A percentile compares a stretch with the other conserved stretches of the same genome.
Conservation (phyloP, 2,888 invertebrate species). For the Synanthedon formicaeformis region DNA sequence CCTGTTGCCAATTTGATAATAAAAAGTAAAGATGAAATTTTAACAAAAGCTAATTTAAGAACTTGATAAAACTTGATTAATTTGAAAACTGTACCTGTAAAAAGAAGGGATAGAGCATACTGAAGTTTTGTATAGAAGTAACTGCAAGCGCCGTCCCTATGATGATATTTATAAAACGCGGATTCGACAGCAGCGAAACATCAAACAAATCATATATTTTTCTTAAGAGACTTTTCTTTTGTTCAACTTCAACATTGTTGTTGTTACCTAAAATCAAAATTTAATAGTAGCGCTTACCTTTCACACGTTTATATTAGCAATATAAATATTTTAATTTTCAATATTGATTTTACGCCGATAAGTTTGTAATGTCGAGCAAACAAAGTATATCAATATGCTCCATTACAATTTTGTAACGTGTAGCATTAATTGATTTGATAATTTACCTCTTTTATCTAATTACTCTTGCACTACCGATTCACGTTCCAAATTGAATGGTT, state of each 20-base stretch:
- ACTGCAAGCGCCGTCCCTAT: conserved; percentile 76
- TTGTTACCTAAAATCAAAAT: conserved; percentile 22
- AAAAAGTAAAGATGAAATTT: too few relatives aligned
- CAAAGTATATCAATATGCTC: not conserved
- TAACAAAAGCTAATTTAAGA: too few relatives aligned
- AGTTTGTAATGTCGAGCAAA: not conserved
- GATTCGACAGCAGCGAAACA: conserved; percentile 72
- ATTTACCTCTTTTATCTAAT: conserved; percentile 4
- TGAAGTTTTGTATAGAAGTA: conserved; percentile 77
- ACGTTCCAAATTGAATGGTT: not conserved
- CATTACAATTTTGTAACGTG: not conserved
- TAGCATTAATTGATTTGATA: conserved; percentile 4
- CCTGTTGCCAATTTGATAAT: too few relatives aligned
- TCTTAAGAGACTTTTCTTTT: conserved; percentile 23
- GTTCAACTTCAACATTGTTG: conserved; percentile 4
- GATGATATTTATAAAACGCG: conserved; percentile 75
- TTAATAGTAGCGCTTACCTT: not conserved
- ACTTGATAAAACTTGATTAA: not conserved
- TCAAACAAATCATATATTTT: conserved; percentile 69
- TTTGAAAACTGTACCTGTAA: conserved; percentile 55
- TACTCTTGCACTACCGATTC: not conserved
- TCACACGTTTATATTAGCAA: not conserved
- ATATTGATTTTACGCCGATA: too few relatives aligned
- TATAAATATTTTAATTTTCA: not conserved
- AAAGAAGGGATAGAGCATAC: conserved; percentile 77